Base-by-base conservation (phyloP, 2,113 vertebrate species). In the Nicator chloris region DNA sequence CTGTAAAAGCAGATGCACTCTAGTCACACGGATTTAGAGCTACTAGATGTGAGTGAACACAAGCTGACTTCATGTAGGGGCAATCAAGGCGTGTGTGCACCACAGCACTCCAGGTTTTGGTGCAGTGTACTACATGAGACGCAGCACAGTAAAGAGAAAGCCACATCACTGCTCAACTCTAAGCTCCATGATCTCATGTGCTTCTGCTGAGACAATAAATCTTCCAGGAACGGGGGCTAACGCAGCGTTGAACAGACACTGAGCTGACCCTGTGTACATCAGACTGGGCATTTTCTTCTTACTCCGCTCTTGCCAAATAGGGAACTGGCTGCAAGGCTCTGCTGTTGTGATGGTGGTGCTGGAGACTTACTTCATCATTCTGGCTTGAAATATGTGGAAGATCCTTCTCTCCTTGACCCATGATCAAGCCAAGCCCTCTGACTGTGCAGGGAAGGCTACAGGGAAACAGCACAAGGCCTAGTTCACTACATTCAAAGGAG, bases 51-150 rank as follows among this genome's bases (percentile, higher is more conserved):
- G 53, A 68, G 10, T 2, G 3, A 69, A 16, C 11, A 22, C 3
- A 10, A 66, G 33, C 11, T 60, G 37, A 27, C 40, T 39, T 60
- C 35, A 22, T 5, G 15, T 8, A 50, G 53, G 45, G 17, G 15
- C 8, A 60, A 27, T 8, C 5, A 9, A 60, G 30, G 33, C 0
- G 0, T 4, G 0, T 45, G 11, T 17, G 11, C 13, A 59, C 11
- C 17, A 31, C 8, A 20, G 13, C 16, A 30, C 19, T 37, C n/a
- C 35, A 26, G 13, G 16, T 40, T 26, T 47, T 33, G 7, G 8
- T 40, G 56, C 28, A 73, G 71, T 17, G 42, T 7, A 10, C 24
- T 7, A 0, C 11, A 16, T 11, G 42, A 75, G n/a, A 70, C 45
- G 30, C 27, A 84, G 40, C 12, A 30, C 0, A n/a, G 35, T 33